Percentiles rank a stretch among this genome's conserved stretches.
Evolutionary conservation across 2,797 vertebrate genomes (phyloP).

Genomic region (Oceanodroma leucorhoa): DNA sequence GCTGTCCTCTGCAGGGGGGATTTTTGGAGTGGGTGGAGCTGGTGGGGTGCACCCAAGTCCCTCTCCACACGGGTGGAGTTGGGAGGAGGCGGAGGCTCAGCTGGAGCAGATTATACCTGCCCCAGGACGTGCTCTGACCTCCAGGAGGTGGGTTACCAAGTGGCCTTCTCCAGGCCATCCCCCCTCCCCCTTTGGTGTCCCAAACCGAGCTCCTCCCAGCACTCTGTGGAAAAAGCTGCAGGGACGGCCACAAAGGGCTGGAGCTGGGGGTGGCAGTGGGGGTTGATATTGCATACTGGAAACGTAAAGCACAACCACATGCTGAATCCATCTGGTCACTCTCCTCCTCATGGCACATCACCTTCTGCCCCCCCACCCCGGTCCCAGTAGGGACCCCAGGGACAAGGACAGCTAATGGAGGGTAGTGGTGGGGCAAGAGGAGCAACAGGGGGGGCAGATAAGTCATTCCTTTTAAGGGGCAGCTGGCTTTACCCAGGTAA

Average conservation of each 20-base stretch:
- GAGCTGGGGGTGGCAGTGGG: neutral
- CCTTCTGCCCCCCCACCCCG: neutral
- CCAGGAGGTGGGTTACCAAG: neutral
- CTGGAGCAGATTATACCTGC: neutral
- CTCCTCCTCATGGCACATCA: neutral
- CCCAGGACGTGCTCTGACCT: neutral
- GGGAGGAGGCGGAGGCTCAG: neutral
- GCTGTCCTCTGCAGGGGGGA: neutral
- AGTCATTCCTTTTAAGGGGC: neutral
- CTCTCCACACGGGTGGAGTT: neutral
- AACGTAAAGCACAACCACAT: accelerated
- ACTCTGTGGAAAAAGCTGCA: accelerated
- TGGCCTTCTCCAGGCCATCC: neutral
- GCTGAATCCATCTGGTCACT: neutral
- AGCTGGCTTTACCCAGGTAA: neutral
- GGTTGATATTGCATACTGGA: neutral
- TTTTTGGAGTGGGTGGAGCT: neutral
- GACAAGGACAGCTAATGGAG: neutral
- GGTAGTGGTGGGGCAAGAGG: neutral
- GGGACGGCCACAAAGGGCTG: neutral
- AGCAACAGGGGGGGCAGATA: neutral
- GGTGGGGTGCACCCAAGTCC: neutral
- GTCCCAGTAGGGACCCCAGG: neutral
- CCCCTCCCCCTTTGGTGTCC: neutral
- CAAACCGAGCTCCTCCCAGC: neutral